These are phyloP conservation scores for Indicator maculatus DNA, from an alignment of 2,113 vertebrate species.

Conservation along the genomic window DNA sequence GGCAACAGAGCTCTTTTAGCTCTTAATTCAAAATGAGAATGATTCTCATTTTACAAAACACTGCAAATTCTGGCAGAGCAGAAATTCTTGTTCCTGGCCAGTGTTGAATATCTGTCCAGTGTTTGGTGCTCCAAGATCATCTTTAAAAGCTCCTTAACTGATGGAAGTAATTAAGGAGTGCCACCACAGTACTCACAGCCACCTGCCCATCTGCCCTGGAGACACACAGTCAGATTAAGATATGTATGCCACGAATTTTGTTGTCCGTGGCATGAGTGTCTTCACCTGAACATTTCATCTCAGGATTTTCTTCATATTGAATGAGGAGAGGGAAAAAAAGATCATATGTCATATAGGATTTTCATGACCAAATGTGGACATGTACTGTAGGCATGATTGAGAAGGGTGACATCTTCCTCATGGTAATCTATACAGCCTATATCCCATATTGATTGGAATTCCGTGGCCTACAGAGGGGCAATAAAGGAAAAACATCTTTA, in stretches of 20 bases:
- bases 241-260: neutral
- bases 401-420: neutral
- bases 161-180: neutral
- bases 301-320: neutral
- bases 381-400: neutral
- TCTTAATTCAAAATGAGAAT: neutral
- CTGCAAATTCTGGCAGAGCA: neutral
- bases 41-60: constrained; percentile 4
- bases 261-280: neutral
- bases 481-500: too few species aligned
- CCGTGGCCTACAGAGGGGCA: neutral
- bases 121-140: neutral
- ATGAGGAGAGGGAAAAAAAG: neutral
- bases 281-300: neutral
- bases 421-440: neutral
- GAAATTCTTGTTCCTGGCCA: neutral
- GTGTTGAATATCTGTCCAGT: neutral
- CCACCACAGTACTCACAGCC: neutral
- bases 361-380: neutral
- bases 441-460: accelerated
- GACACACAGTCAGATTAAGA: neutral
- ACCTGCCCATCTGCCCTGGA: neutral
- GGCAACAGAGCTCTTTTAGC: neutral
- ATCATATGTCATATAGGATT: neutral
- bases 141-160: neutral